Evolutionary conservation across 2,888 invertebrate genomes (phyloP).

Genomic region (Brachyptera putata): DNA sequence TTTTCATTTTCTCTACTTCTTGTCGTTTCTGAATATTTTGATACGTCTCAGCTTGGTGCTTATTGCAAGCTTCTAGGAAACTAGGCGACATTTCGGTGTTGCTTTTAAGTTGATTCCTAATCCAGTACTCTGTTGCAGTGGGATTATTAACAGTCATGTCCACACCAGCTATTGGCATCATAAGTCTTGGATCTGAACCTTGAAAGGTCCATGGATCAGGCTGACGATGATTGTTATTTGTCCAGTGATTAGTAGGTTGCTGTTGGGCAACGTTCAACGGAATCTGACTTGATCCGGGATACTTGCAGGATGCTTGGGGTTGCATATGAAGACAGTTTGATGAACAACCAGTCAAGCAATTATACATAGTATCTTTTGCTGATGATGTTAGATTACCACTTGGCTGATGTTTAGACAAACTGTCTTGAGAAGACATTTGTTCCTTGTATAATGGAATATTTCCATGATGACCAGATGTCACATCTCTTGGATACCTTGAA

Average conservation of each 20-base stretch:
- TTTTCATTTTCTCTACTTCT: background rate
- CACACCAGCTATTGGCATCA: conserved; percentile 9
- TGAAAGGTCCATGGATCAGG: background rate
- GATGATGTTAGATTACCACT: background rate
- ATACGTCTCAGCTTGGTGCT: conserved; percentile 1
- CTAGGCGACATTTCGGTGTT: background rate
- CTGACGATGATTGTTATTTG: background rate
- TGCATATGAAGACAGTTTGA: background rate
- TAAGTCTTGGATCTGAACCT: background rate
- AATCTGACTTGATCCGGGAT: background rate
- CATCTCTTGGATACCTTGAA: background rate
- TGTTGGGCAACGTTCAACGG: background rate
- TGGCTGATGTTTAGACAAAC: background rate
- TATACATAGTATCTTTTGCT: background rate
- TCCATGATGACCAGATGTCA: background rate
- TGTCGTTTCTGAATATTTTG: conserved; percentile 4
- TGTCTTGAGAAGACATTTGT: background rate
- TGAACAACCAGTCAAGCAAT: background rate
- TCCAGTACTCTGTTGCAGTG: background rate
- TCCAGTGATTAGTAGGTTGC: background rate
- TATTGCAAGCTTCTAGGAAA: background rate
- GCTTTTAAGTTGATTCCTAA: background rate
- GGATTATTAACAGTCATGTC: conserved; percentile 5
- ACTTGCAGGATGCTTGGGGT: background rate
- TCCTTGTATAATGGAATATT: background rate